Base-by-base conservation (phyloP, 2,888 invertebrate genomes). In the Drosophila stalkeri region DNA sequence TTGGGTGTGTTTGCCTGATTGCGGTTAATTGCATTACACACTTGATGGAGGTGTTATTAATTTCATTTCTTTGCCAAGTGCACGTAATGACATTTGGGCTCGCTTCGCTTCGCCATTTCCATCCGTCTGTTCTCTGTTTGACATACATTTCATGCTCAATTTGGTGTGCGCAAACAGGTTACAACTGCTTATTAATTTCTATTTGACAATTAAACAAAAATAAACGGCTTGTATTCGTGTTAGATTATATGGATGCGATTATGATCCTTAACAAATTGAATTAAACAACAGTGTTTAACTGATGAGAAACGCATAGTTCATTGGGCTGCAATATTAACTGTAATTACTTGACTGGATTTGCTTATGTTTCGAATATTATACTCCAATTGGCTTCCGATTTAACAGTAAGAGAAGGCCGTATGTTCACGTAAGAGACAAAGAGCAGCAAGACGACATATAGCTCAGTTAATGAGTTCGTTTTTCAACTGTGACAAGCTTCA, bases 11-110 rank as follows among this genome's bases (percentile, higher is more conserved):
- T 75, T 72, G 65, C 55, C 49, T 74, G 74, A 72, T 72, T 81
- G 72, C 64, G 69, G 71, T 78, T 85, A 85, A 85, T 85, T 86
- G 81, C 73, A 75, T 76, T 78, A 75, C 81, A 78, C 73, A 73
- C 83, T 72, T 60, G 72, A 44, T 61, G 66, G 31, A 75, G 72
- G 71, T 83, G 72, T 86, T 86, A 89, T 78, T 82, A 83, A 75
- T 86, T 86, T 61, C 61, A 72, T 61, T 74, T 76, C 64, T 70
- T 64, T 63, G 72, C 51, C 64, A 51, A 57, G 57, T 52, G 60
- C 44, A 59, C 39, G 47, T 75, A 74, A 75, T 64, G 54, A 12
- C 57, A 59, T 62, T 74, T 62, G 47, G 35, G 27, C 27, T 33
- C 55, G 39, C 39, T 20, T 33, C 55, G 44, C 39, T 23, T 23